Evolutionary conservation across 1,140 invertebrate genomes (phyloP).

Genomic region (Meloidogyne floridensis): DNA sequence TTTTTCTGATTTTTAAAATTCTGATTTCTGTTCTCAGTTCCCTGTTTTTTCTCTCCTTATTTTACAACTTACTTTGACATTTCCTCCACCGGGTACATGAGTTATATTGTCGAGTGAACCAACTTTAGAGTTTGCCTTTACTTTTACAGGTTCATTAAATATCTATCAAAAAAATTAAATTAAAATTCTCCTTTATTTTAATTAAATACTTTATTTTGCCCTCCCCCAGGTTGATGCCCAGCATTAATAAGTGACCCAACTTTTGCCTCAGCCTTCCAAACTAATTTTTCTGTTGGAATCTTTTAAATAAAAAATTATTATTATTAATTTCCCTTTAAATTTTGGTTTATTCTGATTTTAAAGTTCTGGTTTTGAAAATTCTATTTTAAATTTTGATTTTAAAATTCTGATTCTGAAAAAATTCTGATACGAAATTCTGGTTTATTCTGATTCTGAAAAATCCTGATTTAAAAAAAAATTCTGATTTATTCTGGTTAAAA

Average conservation of each 20-base stretch:
- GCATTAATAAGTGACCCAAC: constrained; percentile 89
- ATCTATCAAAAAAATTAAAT: constrained; percentile 25
- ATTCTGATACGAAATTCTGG: no score
- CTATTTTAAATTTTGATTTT: no score
- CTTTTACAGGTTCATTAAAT: constrained; percentile 34
- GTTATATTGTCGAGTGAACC: constrained; percentile 88
- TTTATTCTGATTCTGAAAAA: no score
- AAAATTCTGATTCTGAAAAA: no score
- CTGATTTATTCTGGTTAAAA: no score
- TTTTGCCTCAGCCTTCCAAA: constrained; percentile 84
- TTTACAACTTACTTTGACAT: constrained; percentile 76
- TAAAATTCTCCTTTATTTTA: not conserved
- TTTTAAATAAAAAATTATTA: constrained; percentile 16
- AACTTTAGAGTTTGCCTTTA: constrained; percentile 82
- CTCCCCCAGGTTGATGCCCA: constrained; percentile 82
- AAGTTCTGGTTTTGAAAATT: no score
- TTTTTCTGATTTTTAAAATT: not conserved
- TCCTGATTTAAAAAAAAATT: no score
- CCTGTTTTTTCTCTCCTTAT: not conserved
- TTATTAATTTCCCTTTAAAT: not conserved
- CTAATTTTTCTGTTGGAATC: constrained; percentile 72
- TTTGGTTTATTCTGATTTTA: no score
- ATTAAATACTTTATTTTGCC: constrained; percentile 82
- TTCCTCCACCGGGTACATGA: constrained; percentile 83
- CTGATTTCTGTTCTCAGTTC: no score